A percentile compares a stretch with the other conserved stretches of the same genome.
Evolutionary conservation across 2,888 invertebrate genomes (phyloP).

Genomic region (Lepidocyrtoides sp.): DNA sequence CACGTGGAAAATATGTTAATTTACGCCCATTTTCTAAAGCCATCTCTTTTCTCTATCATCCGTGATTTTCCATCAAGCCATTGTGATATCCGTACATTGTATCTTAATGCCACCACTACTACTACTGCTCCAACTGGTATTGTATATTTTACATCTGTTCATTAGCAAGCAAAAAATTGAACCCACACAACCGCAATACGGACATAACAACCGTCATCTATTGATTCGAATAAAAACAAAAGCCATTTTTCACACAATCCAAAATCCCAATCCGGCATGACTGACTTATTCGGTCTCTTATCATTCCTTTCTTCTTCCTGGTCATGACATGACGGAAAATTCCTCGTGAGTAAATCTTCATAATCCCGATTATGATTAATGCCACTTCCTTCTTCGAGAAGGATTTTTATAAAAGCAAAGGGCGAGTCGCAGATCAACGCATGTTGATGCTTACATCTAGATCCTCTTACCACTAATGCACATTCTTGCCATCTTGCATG

Average conservation of each 20-base stretch:
- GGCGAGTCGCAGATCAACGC: neutral
- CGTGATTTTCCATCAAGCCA: conserved; percentile 8
- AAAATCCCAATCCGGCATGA: neutral
- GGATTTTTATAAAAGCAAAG: neutral
- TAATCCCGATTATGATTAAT: conserved; percentile 63
- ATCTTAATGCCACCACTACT: neutral
- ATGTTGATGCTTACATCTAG: neutral
- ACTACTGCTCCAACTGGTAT: neutral
- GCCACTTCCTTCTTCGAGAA: conserved; percentile 26
- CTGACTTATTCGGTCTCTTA: neutral
- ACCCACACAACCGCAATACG: conserved; percentile 53
- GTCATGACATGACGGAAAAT: neutral
- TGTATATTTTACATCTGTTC: neutral
- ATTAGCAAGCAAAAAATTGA: conserved; percentile 37
- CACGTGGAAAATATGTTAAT: conserved; percentile 66
- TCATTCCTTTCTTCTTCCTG: neutral
- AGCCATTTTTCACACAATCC: neutral
- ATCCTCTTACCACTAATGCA: neutral
- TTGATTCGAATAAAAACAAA: conserved; percentile 49
- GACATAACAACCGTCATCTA: conserved; percentile 11
- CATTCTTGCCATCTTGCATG: neutral
- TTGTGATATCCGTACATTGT: neutral
- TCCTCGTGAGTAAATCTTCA: conserved; percentile 28
- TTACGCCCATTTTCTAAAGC: conserved; percentile 54
- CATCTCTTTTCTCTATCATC: conserved; percentile 13